Percentiles rank a stretch among this genome's conserved stretches.
phyloP scores from a whole-genome alignment of 2,113 vertebrate genomes.

The Saguinus imperator region DNA sequence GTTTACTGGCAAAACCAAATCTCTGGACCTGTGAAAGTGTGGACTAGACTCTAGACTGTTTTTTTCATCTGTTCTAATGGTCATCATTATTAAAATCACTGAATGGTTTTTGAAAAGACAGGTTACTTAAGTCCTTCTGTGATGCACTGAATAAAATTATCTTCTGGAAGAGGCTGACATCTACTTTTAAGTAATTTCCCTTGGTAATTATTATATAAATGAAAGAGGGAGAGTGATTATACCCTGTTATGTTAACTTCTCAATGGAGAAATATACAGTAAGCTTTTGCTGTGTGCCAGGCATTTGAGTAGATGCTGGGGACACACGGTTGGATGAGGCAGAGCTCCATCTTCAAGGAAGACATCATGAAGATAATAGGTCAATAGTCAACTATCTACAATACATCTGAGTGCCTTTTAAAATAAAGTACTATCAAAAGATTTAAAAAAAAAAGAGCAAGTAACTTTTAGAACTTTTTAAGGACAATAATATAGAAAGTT shows the following conservation, averaged over 20 bases:
- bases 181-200: background rate
- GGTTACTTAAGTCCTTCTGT: background rate
- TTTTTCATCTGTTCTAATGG: background rate
- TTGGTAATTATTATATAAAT: background rate
- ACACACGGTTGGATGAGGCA: background rate
- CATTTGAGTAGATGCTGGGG: background rate
- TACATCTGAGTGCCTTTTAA: background rate
- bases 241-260: background rate
- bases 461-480: background rate
- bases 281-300: background rate
- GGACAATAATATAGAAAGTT: slow-evolving; percentile 11
- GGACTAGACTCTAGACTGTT: background rate
- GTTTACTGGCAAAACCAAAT: background rate
- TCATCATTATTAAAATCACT: background rate
- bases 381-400: background rate
- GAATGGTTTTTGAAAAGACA: background rate
- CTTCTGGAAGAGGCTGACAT: background rate
- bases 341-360: background rate
- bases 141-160: background rate
- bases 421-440: background rate
- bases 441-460: background rate
- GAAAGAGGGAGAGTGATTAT: background rate
- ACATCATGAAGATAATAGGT: background rate
- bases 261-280: background rate
- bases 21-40: background rate